These are phyloP conservation scores for Habrosyne pyritoides DNA, from an alignment of 2,888 invertebrate genomes.

Conservation along the genomic window DNA sequence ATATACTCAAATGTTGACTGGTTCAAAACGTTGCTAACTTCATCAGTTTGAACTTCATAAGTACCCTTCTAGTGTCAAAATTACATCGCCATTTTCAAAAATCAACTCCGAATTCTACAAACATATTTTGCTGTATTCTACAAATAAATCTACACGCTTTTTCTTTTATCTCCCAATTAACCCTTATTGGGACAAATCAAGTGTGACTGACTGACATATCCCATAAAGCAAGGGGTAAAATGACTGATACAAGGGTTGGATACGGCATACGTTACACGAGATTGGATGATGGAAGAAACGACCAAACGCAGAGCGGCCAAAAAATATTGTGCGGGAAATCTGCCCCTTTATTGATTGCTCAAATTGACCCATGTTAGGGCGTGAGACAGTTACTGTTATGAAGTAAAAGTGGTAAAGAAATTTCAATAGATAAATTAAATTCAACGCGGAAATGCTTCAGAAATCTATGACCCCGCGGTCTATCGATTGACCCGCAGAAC, in stretches of 20 bases:
- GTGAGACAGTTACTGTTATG: constrained; percentile 1
- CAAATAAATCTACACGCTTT: background rate
- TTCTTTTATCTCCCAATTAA: background rate
- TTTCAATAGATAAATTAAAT: no score
- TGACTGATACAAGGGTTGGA: constrained; percentile 29
- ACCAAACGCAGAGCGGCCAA: constrained; percentile 11
- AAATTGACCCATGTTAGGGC: constrained; percentile 30
- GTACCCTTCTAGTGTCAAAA: no score
- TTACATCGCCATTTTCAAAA: no score
- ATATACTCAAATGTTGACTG: no score
- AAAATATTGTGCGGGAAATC: constrained; percentile 33
- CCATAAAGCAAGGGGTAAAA: constrained; percentile 8
- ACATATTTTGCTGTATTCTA: no score
- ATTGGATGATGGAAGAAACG: constrained; percentile 37
- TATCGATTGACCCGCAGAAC: no score
- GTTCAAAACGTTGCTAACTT: no score
- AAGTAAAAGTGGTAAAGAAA: background rate
- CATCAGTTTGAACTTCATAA: no score
- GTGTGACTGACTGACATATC: constrained; percentile 5
- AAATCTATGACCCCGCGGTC: no score
- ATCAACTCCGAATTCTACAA: no score
- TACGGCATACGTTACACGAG: constrained; percentile 37
- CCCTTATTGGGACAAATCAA: background rate
- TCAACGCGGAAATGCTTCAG: no score
- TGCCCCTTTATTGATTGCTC: constrained; percentile 43